Evolutionary conservation across 2,113 vertebrate species (phyloP).

Genomic region (Vombatus ursinus): DNA sequence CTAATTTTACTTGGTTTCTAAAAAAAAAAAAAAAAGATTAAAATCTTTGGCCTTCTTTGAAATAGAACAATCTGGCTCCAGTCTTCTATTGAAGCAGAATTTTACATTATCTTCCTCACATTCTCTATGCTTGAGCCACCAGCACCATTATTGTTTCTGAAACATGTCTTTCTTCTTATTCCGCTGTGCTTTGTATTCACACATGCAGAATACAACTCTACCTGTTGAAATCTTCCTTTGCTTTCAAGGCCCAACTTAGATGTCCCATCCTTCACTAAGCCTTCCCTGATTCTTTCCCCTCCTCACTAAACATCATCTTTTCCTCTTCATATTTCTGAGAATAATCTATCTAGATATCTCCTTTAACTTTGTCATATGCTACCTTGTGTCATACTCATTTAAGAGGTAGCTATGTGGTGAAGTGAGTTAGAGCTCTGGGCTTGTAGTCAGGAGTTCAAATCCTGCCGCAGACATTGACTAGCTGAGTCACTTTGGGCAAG

Average conservation of each 20-base stretch:
- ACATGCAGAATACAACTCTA: not conserved
- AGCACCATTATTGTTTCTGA: not conserved
- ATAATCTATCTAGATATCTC: not conserved
- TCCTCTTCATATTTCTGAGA: not conserved
- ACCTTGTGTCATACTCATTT: not conserved
- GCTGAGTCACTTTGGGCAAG: not conserved
- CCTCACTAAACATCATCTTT: not conserved
- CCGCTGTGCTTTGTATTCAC: not conserved
- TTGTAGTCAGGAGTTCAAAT: not conserved
- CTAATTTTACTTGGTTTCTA: slow-evolving; percentile 54
- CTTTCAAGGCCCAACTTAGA: not conserved
- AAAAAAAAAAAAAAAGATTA: not conserved
- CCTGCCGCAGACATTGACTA: not conserved
- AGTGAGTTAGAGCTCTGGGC: not conserved
- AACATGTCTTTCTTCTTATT: not conserved
- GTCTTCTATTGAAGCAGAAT: not conserved
- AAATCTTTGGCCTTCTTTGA: not conserved
- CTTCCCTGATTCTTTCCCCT: not conserved
- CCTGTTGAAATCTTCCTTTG: not conserved
- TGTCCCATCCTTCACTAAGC: not conserved
- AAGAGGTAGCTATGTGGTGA: not conserved
- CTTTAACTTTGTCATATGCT: not conserved
- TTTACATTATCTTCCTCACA: not conserved
- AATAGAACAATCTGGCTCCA: not conserved
- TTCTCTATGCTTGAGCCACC: not conserved